Evolutionary conservation across 2,797 vertebrate species (phyloP).

Genomic region (Cottoperca gobio): DNA sequence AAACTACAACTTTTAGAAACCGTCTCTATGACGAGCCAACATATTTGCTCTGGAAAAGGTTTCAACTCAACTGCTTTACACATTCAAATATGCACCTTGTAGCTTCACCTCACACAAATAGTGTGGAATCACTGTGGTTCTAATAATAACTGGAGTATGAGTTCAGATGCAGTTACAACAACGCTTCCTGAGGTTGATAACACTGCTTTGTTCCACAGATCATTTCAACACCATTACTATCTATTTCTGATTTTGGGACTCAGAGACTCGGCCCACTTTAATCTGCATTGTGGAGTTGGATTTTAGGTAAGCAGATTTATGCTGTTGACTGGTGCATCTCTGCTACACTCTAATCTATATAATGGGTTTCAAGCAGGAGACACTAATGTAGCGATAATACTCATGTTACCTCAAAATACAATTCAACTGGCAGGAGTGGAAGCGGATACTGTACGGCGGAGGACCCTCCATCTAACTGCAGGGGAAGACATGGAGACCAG

Average conservation of each 20-base stretch:
- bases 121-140: background rate
- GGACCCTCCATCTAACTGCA: constrained; percentile 9
- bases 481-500: background rate
- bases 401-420: constrained; percentile 59
- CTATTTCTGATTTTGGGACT: constrained; percentile 42
- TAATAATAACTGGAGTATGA: constrained; percentile 13
- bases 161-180: constrained; percentile 19
- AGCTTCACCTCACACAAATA: background rate
- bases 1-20: background rate
- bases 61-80: background rate
- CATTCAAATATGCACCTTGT: background rate
- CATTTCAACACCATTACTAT: constrained; percentile 44
- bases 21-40: background rate
- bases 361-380: constrained; percentile 56
- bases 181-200: constrained; percentile 37
- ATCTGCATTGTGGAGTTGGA: constrained; percentile 53
- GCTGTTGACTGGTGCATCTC: constrained; percentile 39
- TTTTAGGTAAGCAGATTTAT: constrained; percentile 67
- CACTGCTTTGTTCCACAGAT: constrained; percentile 18
- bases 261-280: constrained; percentile 51
- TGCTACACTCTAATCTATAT: constrained; percentile 60
- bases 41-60: background rate
- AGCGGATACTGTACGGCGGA: constrained; percentile 35
- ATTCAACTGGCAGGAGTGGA: constrained; percentile 45
- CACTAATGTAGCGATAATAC: constrained; percentile 36